Evolutionary conservation across 2,113 vertebrate species (phyloP).

Genomic region (Nothoprocta pentlandii): DNA sequence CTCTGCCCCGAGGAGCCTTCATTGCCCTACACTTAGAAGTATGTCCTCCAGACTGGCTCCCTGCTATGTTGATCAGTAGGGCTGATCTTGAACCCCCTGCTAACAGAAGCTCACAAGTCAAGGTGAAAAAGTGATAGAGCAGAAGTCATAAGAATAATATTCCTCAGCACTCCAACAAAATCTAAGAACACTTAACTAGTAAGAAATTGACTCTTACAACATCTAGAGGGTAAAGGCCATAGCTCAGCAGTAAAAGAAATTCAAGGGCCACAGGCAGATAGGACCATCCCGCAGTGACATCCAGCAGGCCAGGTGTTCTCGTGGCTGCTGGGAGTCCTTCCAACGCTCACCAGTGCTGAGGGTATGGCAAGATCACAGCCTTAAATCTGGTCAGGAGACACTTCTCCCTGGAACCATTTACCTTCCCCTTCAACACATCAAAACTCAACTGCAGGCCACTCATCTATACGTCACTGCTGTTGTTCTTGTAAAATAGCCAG

Average conservation of each 20-base stretch:
- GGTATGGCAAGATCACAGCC: neutral
- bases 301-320: neutral
- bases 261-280: neutral
- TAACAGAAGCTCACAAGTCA: neutral
- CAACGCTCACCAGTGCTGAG: rapidly evolving
- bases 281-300: neutral
- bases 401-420: neutral
- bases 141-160: neutral
- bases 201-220: neutral
- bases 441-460: neutral
- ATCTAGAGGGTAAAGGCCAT: neutral
- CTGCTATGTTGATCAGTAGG: neutral
- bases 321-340: neutral
- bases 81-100: neutral
- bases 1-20: neutral
- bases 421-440: neutral
- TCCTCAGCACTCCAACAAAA: neutral
- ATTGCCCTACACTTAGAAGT: neutral
- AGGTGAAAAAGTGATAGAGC: neutral
- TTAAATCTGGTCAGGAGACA: neutral
- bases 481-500: neutral
- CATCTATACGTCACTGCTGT: neutral
- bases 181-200: neutral
- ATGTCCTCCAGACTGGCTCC: neutral
- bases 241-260: neutral